Evolutionary conservation across 2,113 vertebrate species (phyloP).

Genomic region (Eptesicus fuscus): DNA sequence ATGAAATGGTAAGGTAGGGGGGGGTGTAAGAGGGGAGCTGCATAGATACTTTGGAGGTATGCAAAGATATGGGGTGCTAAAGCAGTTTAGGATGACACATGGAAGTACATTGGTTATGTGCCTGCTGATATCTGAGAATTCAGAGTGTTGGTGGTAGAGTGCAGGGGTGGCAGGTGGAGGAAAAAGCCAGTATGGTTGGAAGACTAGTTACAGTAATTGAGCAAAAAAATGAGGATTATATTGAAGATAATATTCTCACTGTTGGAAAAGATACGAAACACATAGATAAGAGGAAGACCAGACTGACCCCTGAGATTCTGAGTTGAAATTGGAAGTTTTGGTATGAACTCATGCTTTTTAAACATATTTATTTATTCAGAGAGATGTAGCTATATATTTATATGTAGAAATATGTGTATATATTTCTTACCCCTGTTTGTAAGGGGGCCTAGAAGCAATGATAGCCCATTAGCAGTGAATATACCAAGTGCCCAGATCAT

Average conservation of each 20-base stretch:
- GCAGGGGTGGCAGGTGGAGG: background rate
- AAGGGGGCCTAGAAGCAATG: slow-evolving; percentile 10
- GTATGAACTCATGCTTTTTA: background rate
- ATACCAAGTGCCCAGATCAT: background rate
- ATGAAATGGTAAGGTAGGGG: background rate
- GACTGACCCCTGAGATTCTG: background rate
- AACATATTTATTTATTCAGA: background rate
- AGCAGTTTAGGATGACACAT: background rate
- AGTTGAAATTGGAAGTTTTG: background rate
- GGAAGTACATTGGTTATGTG: background rate
- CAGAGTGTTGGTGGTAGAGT: background rate
- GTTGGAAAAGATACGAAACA: background rate
- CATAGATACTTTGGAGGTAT: background rate
- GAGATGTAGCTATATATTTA: background rate
- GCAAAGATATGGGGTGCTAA: background rate
- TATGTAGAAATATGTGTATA: background rate
- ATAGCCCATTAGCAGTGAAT: background rate
- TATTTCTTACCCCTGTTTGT: background rate
- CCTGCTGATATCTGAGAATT: background rate
- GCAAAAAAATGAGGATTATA: background rate
- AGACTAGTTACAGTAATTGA: background rate
- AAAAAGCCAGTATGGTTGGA: background rate
- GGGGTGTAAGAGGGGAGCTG: background rate
- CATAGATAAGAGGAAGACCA: background rate
- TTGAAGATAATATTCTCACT: background rate